Percentiles rank a stretch among this genome's conserved stretches.
phyloP scores from a whole-genome alignment of 2,888 invertebrate species.

The Microplitis deprimator region DNA sequence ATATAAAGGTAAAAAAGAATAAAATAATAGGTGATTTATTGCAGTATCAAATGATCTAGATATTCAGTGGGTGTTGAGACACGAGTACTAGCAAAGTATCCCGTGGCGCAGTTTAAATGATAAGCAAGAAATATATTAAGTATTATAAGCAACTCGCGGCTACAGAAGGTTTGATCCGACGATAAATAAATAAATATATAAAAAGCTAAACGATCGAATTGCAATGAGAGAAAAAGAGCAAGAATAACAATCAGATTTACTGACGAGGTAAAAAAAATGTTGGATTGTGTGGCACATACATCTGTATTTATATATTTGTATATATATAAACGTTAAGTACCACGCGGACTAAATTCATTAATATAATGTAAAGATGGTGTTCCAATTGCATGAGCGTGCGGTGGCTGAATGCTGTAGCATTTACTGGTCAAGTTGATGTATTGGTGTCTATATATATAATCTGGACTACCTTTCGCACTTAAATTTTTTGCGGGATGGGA shows the following conservation, averaged over 20 bases:
- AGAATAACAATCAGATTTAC: no score
- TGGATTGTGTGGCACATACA: neutral
- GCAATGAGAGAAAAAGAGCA: no score
- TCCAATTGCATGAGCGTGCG: neutral
- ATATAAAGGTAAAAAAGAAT: neutral
- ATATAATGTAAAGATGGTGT: neutral
- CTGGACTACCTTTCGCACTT: constrained; percentile 40
- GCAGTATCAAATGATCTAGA: constrained; percentile 5
- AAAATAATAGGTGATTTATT: neutral
- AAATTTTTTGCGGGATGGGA: constrained; percentile 44
- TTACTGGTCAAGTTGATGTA: neutral
- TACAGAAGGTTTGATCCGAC: neutral
- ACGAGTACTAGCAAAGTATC: neutral
- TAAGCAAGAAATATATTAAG: constrained; percentile 1
- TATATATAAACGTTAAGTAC: neutral
- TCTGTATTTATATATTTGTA: neutral
- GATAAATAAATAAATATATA: neutral
- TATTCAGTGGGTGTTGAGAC: constrained; percentile 17
- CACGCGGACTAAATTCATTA: neutral
- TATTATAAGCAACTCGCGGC: neutral
- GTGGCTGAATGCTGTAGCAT: neutral
- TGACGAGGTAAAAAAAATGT: no score
- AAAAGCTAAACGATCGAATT: no score
- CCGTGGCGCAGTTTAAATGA: neutral
- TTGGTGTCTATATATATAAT: neutral